Conservation (phyloP, 2,113 vertebrate species). For the Chinchilla lanigera region DNA sequence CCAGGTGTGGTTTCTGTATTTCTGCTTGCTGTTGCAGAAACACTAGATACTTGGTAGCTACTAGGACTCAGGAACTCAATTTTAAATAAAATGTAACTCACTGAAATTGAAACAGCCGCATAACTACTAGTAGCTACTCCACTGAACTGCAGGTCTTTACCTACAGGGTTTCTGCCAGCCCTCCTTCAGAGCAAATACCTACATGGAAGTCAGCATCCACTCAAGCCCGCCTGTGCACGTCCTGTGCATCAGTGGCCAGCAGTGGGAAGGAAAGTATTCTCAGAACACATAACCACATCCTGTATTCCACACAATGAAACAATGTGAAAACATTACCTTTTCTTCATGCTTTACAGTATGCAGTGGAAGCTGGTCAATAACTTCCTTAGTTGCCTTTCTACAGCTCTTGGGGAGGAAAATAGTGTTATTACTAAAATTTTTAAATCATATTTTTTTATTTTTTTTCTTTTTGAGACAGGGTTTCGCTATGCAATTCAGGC, state of each 20-base stretch:
- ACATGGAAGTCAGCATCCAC: background rate
- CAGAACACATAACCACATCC: background rate
- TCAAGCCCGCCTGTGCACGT: background rate
- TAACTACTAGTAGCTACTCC: background rate
- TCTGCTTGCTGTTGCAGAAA: background rate
- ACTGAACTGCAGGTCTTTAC: background rate
- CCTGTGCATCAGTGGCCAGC: background rate
- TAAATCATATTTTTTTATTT: background rate
- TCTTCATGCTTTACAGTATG: slow-evolving; percentile 89
- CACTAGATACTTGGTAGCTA: background rate
- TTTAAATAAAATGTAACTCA: slow-evolving; percentile 29
- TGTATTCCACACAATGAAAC: background rate
- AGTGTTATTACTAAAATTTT: slow-evolving; percentile 50
- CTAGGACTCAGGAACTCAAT: background rate
- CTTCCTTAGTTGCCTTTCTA: slow-evolving; percentile 90
- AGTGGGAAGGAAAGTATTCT: background rate
- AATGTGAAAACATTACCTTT: slow-evolving; percentile 83
- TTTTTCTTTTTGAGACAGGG: background rate
- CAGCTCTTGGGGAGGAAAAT: slow-evolving; percentile 82
- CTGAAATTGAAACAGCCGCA: background rate
- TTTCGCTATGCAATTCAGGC: background rate
- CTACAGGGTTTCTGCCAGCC: background rate
- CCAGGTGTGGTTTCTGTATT: too few relatives aligned
- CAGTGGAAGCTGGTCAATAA: slow-evolving; percentile 88
- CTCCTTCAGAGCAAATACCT: background rate